Percentiles rank a stretch among this genome's conserved stretches.
Conservation (phyloP, 2,113 vertebrate species). For the Cichladusa arquata region DNA sequence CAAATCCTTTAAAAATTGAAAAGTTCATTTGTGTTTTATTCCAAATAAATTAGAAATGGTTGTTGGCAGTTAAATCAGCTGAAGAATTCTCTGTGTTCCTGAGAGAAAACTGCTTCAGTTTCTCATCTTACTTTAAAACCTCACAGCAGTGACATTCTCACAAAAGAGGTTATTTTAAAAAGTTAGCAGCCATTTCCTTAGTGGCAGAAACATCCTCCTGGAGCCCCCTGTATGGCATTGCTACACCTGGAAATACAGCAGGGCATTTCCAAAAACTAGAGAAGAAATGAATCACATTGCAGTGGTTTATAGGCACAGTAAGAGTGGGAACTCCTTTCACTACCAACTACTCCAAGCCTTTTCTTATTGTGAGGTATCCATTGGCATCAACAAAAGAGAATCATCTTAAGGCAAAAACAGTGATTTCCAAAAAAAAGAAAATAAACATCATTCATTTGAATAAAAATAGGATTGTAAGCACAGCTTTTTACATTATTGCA, state of each 20-base stretch:
- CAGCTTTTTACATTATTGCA: neutral
- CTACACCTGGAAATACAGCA: neutral
- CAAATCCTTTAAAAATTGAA: neutral
- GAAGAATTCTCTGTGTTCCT: neutral
- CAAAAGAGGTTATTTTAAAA: neutral
- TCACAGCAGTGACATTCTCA: neutral
- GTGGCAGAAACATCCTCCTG: neutral
- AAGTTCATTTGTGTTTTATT: neutral
- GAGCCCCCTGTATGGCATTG: neutral
- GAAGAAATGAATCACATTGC: neutral
- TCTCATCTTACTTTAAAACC: neutral
- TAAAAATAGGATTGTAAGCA: constrained; percentile 43
- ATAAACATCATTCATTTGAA: constrained; percentile 4
- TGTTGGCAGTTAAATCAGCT: neutral
- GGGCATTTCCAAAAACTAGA: neutral
- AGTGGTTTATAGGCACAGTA: neutral
- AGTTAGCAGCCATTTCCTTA: neutral
- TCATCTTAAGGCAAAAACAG: constrained; percentile 64
- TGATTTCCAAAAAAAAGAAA: neutral
- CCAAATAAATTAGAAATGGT: neutral
- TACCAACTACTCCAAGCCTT: neutral
- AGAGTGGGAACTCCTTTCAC: neutral
- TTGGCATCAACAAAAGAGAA: constrained; percentile 30
- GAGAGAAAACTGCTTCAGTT: neutral
- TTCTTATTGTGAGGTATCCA: constrained; percentile 51